Evolutionary conservation across 2,888 invertebrate species (phyloP).

Genomic region (Oeneis ivallda): DNA sequence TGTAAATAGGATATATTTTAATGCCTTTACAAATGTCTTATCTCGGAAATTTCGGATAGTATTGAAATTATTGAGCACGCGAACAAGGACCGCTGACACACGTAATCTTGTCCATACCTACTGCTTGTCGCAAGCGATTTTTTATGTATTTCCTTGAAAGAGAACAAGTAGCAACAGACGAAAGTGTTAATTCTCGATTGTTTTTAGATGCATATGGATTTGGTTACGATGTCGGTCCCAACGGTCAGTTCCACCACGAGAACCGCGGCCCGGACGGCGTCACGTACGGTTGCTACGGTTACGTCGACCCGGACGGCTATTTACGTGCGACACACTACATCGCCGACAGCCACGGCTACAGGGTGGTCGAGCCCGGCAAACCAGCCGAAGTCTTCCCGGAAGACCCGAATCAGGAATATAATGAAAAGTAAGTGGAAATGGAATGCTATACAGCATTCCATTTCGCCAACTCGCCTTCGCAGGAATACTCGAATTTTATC

Average conservation of each 20-base stretch:
- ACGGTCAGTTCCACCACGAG: slow-evolving; percentile 90
- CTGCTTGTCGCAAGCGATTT: no score
- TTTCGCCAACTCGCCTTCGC: no score
- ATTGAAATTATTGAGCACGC: no score
- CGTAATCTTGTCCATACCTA: no score
- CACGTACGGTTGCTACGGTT: slow-evolving; percentile 91
- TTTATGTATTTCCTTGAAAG: no score
- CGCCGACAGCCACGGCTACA: slow-evolving; percentile 89
- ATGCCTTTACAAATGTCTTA: no score
- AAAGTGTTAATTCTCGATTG: background rate
- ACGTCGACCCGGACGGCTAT: slow-evolving; percentile 85
- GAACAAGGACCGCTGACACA: no score
- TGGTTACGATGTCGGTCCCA: slow-evolving; percentile 88
- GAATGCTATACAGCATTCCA: no score
- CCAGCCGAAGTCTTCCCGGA: slow-evolving; percentile 85
- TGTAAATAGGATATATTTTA: no score
- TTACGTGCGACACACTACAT: slow-evolving; percentile 88
- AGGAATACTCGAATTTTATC: no score
- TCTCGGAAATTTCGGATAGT: no score
- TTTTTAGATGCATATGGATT: slow-evolving; percentile 86
- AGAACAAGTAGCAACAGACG: no score
- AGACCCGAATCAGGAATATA: slow-evolving; percentile 62
- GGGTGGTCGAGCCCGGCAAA: slow-evolving; percentile 86
- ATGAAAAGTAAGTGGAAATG: slow-evolving; percentile 74
- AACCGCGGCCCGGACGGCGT: slow-evolving; percentile 88